Evolutionary conservation across 2,797 vertebrate genomes (phyloP), one percentile per base, ranked within the genome.

Genomic region (Lacerta agilis): DNA sequence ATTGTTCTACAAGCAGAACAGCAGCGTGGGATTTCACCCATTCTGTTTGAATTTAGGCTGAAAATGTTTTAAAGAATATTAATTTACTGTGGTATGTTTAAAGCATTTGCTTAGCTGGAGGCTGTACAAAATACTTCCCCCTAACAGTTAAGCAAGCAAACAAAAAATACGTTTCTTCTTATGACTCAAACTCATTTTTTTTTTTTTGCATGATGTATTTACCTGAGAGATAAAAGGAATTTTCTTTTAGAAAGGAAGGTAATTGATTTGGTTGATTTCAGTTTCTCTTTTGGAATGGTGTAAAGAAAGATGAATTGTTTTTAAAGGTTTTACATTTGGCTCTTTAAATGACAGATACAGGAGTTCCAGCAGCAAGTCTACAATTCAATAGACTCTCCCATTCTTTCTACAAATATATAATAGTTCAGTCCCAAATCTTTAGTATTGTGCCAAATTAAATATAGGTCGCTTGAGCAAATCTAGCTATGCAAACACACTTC

Each of bases 391-490:
- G 15, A 33, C 23, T 85, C 17, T 91, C 87, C 64, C 73, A 43
- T 92, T 92, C 81, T 90, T 92, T 95, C 49, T 76, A 85, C 83
- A 94, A 85, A 86, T 85, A 73, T 69, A 82, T 75, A 86, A 90
- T 93, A 89, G 80, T 90, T 90, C 79, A 79, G 90, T 75, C n/a
- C 88, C 90, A 94, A 94, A 89, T 94, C 88, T 92, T 92, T 90
- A 92, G 84, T 93, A 55, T 91, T 90, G 82, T 92, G 85, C 93
- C 95, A 93, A 94, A 94, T 94, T 93, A 95, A 93, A 93, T 69
- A 69, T 83, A 89, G 89, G 75, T 89, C 71, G 78, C 43, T 90
- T 89, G 87, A 87, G 92, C 75, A 75, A 86, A 78, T 91, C 84
- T 92, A 41, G 1, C 81, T 94, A 85, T 72, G 88, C 92, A 87